Conservation (phyloP, 2,113 vertebrate species). For the Hystrix cristata region DNA sequence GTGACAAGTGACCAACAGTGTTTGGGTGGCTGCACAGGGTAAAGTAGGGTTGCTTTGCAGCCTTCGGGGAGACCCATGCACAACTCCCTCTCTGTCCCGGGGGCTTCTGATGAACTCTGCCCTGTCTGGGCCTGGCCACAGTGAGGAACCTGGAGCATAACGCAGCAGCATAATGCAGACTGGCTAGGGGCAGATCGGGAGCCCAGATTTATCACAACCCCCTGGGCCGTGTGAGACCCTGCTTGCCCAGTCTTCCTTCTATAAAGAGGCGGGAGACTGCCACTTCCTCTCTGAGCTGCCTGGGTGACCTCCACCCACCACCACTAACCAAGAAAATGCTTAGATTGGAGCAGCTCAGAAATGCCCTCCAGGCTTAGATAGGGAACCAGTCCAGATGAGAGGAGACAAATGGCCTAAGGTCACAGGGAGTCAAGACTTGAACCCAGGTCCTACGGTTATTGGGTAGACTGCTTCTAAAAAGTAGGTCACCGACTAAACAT, state of each 20-base stretch:
- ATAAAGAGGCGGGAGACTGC: constrained; percentile 37
- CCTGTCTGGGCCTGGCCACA: neutral
- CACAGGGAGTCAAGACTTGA: neutral
- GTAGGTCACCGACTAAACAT: too few species aligned
- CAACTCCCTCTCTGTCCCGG: neutral
- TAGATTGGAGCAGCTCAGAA: constrained; percentile 23
- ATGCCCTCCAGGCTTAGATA: neutral
- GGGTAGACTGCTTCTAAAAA: too few species aligned
- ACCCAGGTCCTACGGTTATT: neutral
- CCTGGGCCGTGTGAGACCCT: neutral
- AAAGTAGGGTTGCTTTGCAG: neutral
- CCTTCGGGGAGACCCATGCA: neutral
- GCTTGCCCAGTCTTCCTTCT: neutral
- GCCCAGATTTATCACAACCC: neutral
- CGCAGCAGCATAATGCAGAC: too few species aligned
- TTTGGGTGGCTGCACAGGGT: neutral
- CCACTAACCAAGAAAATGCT: neutral
- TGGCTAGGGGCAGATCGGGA: neutral
- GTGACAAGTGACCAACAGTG: neutral
- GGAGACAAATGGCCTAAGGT: neutral
- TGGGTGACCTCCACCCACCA: constrained; percentile 46
- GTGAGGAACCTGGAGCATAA: neutral
- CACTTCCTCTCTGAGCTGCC: neutral
- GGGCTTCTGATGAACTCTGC: neutral
- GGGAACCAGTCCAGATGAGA: neutral